Percentiles rank a stretch among this genome's conserved stretches.
These are phyloP conservation scores for Gymnosoma rotundatum DNA, from an alignment of 2,888 invertebrate species.

Conservation along the genomic window DNA sequence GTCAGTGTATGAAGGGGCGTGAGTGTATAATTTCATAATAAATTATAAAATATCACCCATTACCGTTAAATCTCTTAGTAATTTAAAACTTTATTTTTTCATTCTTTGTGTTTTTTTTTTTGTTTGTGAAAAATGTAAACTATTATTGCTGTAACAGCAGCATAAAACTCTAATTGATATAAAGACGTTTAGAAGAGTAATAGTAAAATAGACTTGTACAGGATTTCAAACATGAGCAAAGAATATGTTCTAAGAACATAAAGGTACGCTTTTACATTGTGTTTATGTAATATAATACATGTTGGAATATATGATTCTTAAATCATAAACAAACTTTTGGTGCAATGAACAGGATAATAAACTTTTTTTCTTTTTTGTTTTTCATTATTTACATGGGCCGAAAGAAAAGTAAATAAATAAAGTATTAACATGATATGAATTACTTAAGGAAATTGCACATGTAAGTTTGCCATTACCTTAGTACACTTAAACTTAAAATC, in stretches of 20 bases:
- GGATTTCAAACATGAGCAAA: slow-evolving; percentile 19
- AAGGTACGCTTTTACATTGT: slow-evolving; percentile 23
- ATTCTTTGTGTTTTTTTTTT: background rate
- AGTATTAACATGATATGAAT: too few relatives aligned
- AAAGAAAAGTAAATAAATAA: too few relatives aligned
- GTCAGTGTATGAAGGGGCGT: slow-evolving; percentile 9
- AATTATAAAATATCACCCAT: slow-evolving; percentile 69
- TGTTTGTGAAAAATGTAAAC: slow-evolving; percentile 11
- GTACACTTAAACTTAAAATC: too few relatives aligned
- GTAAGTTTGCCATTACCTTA: too few relatives aligned
- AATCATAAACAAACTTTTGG: slow-evolving; percentile 12
- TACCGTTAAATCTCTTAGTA: slow-evolving; percentile 60
- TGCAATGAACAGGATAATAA: background rate
- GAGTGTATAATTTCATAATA: slow-evolving; percentile 62
- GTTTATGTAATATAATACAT: slow-evolving; percentile 38
- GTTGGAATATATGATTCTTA: background rate
- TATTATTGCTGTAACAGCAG: slow-evolving; percentile 10
- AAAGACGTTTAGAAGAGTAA: slow-evolving; percentile 4
- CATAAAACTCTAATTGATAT: slow-evolving; percentile 38
- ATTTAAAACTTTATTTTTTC: slow-evolving; percentile 21
- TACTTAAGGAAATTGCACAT: too few relatives aligned
- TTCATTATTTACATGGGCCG: too few relatives aligned
- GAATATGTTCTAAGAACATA: slow-evolving; percentile 2
- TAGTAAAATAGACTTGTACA: slow-evolving; percentile 16
- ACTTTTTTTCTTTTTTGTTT: too few relatives aligned